phyloP scores from a whole-genome alignment of 2,888 invertebrate genomes.

The Athrips mouffetella region DNA sequence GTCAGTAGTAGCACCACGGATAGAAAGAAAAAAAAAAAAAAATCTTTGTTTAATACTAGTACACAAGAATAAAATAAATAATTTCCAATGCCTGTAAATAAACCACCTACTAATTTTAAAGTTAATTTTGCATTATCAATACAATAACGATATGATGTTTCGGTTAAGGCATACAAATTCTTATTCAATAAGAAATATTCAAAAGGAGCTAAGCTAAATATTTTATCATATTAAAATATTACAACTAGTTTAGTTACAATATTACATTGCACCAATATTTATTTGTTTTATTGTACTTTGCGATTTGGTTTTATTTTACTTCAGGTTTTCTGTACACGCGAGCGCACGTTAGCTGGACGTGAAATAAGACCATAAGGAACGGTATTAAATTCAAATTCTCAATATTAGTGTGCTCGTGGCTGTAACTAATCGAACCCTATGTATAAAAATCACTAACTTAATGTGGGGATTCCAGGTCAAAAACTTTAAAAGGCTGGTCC shows the following conservation, averaged over 20 bases:
- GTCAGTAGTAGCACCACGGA: no score
- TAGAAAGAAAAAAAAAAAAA: no score
- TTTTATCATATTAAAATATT: slow-evolving; percentile 22
- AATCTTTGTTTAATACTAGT: no score
- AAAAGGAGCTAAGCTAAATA: slow-evolving; percentile 49
- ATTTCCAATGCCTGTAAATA: not conserved
- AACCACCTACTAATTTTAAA: slow-evolving; percentile 7
- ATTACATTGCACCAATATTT: slow-evolving; percentile 40
- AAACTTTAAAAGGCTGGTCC: no score
- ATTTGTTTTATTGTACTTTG: slow-evolving; percentile 35
- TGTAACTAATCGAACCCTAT: no score
- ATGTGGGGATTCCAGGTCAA: no score
- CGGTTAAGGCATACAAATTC: slow-evolving; percentile 73
- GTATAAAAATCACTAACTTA: no score
- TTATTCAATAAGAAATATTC: slow-evolving; percentile 70
- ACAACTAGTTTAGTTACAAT: slow-evolving; percentile 19
- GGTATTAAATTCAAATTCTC: no score
- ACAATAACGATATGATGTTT: slow-evolving; percentile 75
- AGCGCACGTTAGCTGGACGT: no score
- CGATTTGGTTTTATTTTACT: slow-evolving; percentile 23
- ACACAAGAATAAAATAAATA: no score
- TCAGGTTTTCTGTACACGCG: no score
- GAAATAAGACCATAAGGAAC: not conserved
- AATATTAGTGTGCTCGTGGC: no score
- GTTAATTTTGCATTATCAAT: slow-evolving; percentile 60